Percentiles rank a stretch among this genome's conserved stretches.
phyloP scores from a whole-genome alignment of 2,113 vertebrate species.

The Pogonocichla stellata region DNA sequence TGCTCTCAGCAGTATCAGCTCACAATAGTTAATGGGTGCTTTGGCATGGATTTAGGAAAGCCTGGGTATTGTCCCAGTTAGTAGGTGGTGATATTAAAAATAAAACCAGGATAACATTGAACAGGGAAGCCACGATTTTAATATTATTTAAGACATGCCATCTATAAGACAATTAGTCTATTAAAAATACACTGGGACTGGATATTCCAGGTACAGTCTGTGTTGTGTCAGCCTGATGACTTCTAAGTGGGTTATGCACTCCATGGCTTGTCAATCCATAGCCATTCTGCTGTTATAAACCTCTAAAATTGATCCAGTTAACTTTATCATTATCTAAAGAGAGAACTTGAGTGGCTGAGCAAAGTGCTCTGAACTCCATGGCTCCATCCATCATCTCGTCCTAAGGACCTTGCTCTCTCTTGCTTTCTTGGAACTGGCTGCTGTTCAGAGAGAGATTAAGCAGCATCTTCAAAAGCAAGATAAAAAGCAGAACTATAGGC shows the following conservation, averaged over 20 bases:
- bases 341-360: slow-evolving; percentile 12
- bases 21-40: slow-evolving; percentile 15
- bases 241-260: slow-evolving; percentile 21
- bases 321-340: slow-evolving; percentile 27
- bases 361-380: slow-evolving; percentile 40
- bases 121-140: neutral
- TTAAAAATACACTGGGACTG: neutral
- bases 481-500: slow-evolving; percentile 27
- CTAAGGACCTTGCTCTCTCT: slow-evolving; percentile 32
- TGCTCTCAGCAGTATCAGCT: neutral
- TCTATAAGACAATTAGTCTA: neutral
- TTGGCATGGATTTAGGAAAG: neutral
- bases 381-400: slow-evolving; percentile 64
- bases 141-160: neutral
- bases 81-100: neutral
- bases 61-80: neutral
- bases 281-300: neutral
- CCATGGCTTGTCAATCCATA: neutral
- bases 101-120: neutral
- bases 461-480: slow-evolving; percentile 51
- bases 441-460: slow-evolving; percentile 58
- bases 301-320: slow-evolving; percentile 36
- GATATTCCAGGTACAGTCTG: neutral
- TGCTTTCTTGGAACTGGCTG: slow-evolving; percentile 53
- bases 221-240: slow-evolving; percentile 11